Evolutionary conservation across 2,888 invertebrate species (phyloP), one percentile per base, ranked within the genome.

Genomic region (Rhimphoctona megacephalus): DNA sequence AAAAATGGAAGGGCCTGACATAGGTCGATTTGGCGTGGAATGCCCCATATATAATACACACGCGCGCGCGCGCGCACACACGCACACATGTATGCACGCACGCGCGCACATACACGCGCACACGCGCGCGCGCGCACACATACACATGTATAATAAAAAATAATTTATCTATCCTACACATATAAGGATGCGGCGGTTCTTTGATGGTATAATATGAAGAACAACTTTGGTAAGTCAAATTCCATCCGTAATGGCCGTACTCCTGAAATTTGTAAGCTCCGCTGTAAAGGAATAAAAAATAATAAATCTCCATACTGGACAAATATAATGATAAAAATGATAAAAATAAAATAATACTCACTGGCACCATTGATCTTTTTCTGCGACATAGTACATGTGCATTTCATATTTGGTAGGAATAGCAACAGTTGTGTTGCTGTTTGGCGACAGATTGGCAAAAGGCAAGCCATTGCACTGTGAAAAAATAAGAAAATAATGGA

Each of bases 181-280:
- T 89, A 88, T 94, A 94, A 33, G 90, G 89, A 85, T 92, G 89
- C n/a, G 87, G 84, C 72, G 95, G 92, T 81, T 93, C 88, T 54
- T 83, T 86, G 43, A 92, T 85, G 9, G 89, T 88, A 78, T 93
- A 91, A 85, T 94, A 88, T 8, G 86, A 17, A 0, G 92, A 92
- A 85, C 94, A 94, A 3, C 86, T 30, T 19, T 86, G 79, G 1
- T 85, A 66, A 0, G 92, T 91, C 76, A 94, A 87, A 89, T 94
- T 94, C 94, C 94, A 94, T 49, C 93, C 92, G 88, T 95, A 95
- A 67, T 90, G 89, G 9, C 94, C 95, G 88, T 94, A 92, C 85
- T 95, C 94, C 81, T 91, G 91, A 81, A 95, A 94, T 49, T 82
- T 85, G 74, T 90, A 93, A 0, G 90, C 89, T 22, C 81, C 86